Evolutionary conservation across 2,113 vertebrate species (phyloP).

Genomic region (Cinclus cinclus): DNA sequence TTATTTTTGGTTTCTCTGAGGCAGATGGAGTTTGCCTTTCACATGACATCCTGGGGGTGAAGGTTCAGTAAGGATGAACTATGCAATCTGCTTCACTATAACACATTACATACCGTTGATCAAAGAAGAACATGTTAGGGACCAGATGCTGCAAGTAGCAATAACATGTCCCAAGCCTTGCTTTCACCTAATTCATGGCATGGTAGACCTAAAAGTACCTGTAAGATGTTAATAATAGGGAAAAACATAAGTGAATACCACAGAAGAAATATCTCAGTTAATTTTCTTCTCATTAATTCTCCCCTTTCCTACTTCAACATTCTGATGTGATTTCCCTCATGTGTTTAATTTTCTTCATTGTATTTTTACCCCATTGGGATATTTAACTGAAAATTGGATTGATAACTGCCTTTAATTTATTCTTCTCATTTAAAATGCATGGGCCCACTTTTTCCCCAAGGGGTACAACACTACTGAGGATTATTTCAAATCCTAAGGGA

Average conservation of each 20-base stretch:
- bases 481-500: constrained; percentile 15
- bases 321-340: constrained; percentile 6
- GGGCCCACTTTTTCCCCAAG: neutral
- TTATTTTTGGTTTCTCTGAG: constrained; percentile 28
- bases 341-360: constrained; percentile 26
- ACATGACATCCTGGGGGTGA: constrained; percentile 38
- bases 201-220: neutral
- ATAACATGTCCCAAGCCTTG: constrained; percentile 22
- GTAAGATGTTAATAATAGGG: constrained; percentile 14
- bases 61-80: constrained; percentile 55
- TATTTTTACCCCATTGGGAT: constrained; percentile 18
- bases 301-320: neutral
- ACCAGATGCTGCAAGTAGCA: constrained; percentile 60
- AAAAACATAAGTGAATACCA: constrained; percentile 7
- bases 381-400: constrained; percentile 37
- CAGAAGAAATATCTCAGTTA: neutral
- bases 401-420: constrained; percentile 25
- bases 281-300: constrained; percentile 27
- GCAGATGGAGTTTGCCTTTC: constrained; percentile 36
- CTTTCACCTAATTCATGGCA: constrained; percentile 26
- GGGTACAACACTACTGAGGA: neutral
- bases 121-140: neutral
- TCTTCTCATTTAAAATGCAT: constrained; percentile 1
- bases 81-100: constrained; percentile 33
- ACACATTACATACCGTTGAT: constrained; percentile 37